Evolutionary conservation across 2,113 vertebrate genomes (phyloP).

Genomic region (Salvator merianae): DNA sequence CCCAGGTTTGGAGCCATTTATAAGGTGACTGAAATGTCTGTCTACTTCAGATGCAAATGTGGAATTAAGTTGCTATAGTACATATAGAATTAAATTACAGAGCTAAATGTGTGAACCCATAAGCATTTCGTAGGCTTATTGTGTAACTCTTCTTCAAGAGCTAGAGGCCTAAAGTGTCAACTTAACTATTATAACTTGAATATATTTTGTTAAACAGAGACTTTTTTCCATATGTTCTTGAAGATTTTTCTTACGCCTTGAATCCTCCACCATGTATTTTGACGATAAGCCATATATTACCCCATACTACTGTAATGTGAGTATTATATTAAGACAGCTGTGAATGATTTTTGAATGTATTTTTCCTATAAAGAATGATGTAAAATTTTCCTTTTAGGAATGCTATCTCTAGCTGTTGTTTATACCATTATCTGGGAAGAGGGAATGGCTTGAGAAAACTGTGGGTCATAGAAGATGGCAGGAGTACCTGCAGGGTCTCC

Average conservation of each 20-base stretch:
- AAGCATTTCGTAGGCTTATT: too few relatives aligned
- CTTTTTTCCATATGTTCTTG: constrained; percentile 9
- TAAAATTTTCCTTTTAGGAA: background rate
- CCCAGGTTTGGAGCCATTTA: too few relatives aligned
- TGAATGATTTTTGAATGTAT: background rate
- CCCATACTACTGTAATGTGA: constrained; percentile 60
- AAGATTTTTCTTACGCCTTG: background rate
- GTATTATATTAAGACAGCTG: constrained; percentile 26
- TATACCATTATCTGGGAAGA: background rate
- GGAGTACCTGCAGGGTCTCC: background rate
- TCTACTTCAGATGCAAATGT: too few relatives aligned
- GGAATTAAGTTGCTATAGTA: too few relatives aligned
- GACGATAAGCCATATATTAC: constrained; percentile 29
- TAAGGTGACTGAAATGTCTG: too few relatives aligned
- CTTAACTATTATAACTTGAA: background rate
- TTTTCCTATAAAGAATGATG: background rate
- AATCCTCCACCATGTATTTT: constrained; percentile 39
- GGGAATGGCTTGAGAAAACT: background rate
- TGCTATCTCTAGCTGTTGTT: background rate
- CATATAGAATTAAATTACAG: too few relatives aligned
- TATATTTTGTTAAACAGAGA: background rate
- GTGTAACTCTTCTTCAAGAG: too few relatives aligned
- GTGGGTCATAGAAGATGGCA: background rate
- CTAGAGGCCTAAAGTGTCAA: too few relatives aligned
- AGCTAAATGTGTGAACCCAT: too few relatives aligned